These are phyloP conservation scores for Cherax quadricarinatus DNA, from an alignment of 1,140 invertebrate species.

Conservation along the genomic window DNA sequence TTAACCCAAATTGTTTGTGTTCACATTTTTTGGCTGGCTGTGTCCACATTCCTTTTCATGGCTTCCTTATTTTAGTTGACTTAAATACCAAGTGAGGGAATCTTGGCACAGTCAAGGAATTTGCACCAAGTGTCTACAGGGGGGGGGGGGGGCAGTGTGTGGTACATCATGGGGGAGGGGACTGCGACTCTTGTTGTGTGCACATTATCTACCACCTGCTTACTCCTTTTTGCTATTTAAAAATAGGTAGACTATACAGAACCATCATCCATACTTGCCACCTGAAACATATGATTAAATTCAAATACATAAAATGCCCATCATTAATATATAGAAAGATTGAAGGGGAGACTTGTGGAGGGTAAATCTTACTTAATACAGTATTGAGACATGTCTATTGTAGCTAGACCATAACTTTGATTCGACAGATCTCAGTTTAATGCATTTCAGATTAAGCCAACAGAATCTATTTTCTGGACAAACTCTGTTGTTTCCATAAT, in stretches of 20 bases:
- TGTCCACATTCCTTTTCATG: constrained; percentile 47
- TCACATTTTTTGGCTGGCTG: constrained; percentile 44
- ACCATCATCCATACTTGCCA: background rate
- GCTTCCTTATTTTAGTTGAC: constrained; percentile 68
- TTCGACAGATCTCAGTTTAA: no score
- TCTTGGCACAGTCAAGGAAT: constrained; percentile 61
- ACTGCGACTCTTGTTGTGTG: background rate
- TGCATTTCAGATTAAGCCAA: no score
- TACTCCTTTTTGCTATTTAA: background rate
- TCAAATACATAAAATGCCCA: no score
- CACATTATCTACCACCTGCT: background rate
- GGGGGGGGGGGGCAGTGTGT: constrained; percentile 24
- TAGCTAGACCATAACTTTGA: no score
- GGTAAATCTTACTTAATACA: no score
- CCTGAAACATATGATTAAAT: no score
- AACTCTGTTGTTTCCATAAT: no score
- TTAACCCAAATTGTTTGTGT: constrained; percentile 14
- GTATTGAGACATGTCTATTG: no score
- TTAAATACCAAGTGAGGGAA: constrained; percentile 57
- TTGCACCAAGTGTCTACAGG: constrained; percentile 44
- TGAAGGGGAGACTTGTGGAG: no score
- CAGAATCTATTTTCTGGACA: no score
- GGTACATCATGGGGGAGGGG: constrained; percentile 28
- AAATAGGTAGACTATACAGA: background rate
- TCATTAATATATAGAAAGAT: no score